These are phyloP conservation scores for Microchirus variegatus DNA, from an alignment of 2,797 vertebrate species.

Conservation along the genomic window DNA sequence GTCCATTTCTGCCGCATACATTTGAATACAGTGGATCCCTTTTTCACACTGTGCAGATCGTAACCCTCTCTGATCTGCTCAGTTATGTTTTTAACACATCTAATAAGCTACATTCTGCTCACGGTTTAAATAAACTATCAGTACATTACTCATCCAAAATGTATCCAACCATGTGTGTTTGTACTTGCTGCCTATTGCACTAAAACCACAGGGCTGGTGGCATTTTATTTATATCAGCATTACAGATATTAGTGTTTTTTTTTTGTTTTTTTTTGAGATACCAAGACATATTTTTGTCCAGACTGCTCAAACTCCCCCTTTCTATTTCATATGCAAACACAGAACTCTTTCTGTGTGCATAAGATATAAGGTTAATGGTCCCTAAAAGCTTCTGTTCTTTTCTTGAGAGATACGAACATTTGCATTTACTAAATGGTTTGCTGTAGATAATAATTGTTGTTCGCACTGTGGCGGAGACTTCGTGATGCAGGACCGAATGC, in stretches of 20 bases:
- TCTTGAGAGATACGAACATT: slow-evolving; percentile 81
- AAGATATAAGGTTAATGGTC: slow-evolving; percentile 64
- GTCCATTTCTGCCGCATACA: too few relatives aligned
- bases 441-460: slow-evolving; percentile 77
- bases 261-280: too few relatives aligned
- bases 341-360: slow-evolving; percentile 23
- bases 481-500: slow-evolving; percentile 66
- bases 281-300: not conserved
- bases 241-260: too few relatives aligned
- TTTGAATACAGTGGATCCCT: too few relatives aligned
- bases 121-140: too few relatives aligned
- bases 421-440: slow-evolving; percentile 66
- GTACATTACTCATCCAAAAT: not conserved
- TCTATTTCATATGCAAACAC: not conserved
- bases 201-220: not conserved
- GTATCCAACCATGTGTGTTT: slow-evolving; percentile 3
- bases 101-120: slow-evolving; percentile 29
- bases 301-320: not conserved
- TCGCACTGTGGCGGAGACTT: slow-evolving; percentile 70
- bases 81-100: not conserved
- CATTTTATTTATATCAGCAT: slow-evolving; percentile 22
- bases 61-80: too few relatives aligned
- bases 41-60: too few relatives aligned
- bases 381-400: slow-evolving; percentile 74
- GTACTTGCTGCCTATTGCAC: not conserved